These are phyloP conservation scores for Siphonodentalium dalli DNA, from an alignment of 2,888 invertebrate genomes.

Conservation along the genomic window DNA sequence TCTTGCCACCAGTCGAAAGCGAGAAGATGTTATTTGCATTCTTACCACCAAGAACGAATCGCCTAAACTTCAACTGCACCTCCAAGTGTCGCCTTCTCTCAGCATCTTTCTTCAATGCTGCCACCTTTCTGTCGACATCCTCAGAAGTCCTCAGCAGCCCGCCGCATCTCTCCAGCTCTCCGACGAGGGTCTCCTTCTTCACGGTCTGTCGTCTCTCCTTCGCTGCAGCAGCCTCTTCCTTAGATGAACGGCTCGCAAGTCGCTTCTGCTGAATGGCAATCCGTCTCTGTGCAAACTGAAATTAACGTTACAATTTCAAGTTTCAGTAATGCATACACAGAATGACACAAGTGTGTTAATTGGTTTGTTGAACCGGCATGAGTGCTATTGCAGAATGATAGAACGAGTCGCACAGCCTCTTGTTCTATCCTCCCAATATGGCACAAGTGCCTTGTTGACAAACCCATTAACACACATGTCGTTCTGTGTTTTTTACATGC, in stretches of 20 bases:
- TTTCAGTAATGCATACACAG: not conserved
- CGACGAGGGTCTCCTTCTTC: conserved; percentile 1
- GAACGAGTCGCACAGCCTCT: too few relatives aligned
- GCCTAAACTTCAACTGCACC: conserved; percentile 2
- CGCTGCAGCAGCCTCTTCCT: not conserved
- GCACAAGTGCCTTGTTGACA: too few relatives aligned
- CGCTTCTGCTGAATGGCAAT: conserved; percentile 2
- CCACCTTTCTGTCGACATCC: not conserved
- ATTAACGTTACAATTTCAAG: too few relatives aligned
- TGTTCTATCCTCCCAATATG: too few relatives aligned
- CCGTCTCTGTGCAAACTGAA: conserved; percentile 1
- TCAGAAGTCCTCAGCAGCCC: conserved; percentile 1
- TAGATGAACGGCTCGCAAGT: not conserved
- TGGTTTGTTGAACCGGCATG: too few relatives aligned
- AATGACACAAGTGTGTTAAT: not conserved
- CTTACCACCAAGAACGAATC: not conserved
- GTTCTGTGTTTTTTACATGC: too few relatives aligned
- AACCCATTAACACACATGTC: too few relatives aligned
- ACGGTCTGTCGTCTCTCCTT: conserved; percentile 3
- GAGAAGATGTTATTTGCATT: conserved; percentile 4
- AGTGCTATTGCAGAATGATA: too few relatives aligned
- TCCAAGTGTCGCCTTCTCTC: not conserved
- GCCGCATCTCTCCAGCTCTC: not conserved
- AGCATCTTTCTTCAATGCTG: not conserved
- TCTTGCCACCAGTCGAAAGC: conserved; percentile 4